Evolutionary conservation across 2,113 vertebrate species (phyloP), one percentile per base, ranked within the genome.

Genomic region (Hippocampus barbouri): DNA sequence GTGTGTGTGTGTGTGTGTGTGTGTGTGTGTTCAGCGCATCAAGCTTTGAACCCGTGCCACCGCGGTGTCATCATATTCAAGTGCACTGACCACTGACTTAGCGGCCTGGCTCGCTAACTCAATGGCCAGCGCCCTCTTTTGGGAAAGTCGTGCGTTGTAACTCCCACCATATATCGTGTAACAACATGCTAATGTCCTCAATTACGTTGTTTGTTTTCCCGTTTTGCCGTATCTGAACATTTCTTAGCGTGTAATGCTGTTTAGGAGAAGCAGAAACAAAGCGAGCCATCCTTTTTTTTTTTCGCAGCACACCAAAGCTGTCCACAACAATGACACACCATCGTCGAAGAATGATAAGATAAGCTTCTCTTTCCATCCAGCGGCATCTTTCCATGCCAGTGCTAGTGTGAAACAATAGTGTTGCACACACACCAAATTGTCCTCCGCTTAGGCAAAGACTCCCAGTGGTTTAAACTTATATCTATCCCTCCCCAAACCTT

Each of bases 401-500:
- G 75, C 77, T 79, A 83, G n/a, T 71, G 83, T 78, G 78, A 69
- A 74, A 85, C 83, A 87, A 85, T 86, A 80, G 75, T 81, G 83
- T 67, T 61, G 69, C 73, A 85, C 92, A 82, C 80, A 85, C 80
- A 86, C 80, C 69, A 72, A 79, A 90, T 87, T 85, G 74, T 86
- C 80, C 77, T 79, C 68, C 43, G 69, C 81, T 66, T 75, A 79
- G 67, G 79, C 60, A 71, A 81, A 84, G 83, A 85, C 80, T 86
- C 79, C 76, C 77, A 59, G 74, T 87, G 82, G 86, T 87, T 92
- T 87, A 88, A 81, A 90, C 79, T 82, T 78, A 62, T 83, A 85
- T 89, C 91, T 87, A 90, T 89, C 81, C 88, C 66, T 79, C 77
- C 74, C 84, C 80, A 91, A 91, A 88, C 86, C 86, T 69, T 86